Base-by-base conservation (phyloP, 2,797 vertebrate species). In the Danio tinwini region DNA sequence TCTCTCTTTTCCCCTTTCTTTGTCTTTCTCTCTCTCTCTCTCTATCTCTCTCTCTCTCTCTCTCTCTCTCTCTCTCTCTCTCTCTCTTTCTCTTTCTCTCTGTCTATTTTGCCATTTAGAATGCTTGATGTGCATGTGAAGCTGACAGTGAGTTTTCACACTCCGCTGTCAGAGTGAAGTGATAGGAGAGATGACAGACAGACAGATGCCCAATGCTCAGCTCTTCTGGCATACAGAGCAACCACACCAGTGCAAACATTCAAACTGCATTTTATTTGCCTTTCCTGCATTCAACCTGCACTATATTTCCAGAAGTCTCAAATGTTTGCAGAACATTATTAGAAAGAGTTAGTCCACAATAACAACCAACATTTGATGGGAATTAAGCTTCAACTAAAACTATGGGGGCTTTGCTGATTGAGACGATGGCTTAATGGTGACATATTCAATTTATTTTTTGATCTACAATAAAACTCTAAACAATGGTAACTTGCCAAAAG, bases 161-260 rank as follows among this genome's bases (percentile, higher is more conserved):
- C 50, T 77, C 78, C 69, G 79, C 84, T 87, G 86, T 87, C 84
- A 86, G 67, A 76, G n/a, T 39, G 52, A 69, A 62, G 78, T 85
- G 83, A 87, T 69, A 75, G 81, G 70, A 53, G 52, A 84, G 47
- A 77, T 83, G 84, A 87, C 79, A 83, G 55, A 75, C 81, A 81
- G 79, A 70, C 56, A 74, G 52, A 82, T 79, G 45, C 67, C 81
- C 63, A 81, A n/a, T 47, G 29, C 62, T 80, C 82, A 13, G 53
- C 58, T 74, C 63, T 74, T 52, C 56, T 71, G 55, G 65, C 76
- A 82, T 82, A 76, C 62, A 65, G 77, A 80, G 62, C 44, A 79
- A 40, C 76, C 71, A 68, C 67, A 65, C 61, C 62, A 77, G 44
- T 42, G 74, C 53, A 64, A 78, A 67, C 17, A 0, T 40, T 61